Evolutionary conservation across 2,888 invertebrate genomes (phyloP).

Genomic region (Papilio elwesi): DNA sequence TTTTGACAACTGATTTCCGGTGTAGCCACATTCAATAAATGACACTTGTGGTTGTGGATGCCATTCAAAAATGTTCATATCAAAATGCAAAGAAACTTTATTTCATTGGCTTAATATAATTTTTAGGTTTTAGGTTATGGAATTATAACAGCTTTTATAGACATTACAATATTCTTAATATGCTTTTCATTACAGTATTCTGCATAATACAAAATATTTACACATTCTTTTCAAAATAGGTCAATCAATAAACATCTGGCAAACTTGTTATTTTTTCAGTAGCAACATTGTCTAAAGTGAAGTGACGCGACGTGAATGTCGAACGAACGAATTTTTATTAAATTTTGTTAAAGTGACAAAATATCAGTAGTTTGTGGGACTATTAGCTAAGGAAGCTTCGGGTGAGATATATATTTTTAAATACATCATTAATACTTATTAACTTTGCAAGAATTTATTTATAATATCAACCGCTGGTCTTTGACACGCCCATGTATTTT

Average conservation of each 20-base stretch:
- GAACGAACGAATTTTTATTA: slow-evolving; percentile 70
- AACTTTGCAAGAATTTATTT: slow-evolving; percentile 9
- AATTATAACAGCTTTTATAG: not conserved
- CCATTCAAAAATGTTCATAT: slow-evolving; percentile 33
- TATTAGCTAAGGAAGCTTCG: slow-evolving; percentile 41
- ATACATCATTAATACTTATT: not conserved
- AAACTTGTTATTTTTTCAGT: slow-evolving; percentile 40
- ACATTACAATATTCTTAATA: not conserved
- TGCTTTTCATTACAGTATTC: not conserved
- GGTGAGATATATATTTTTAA: slow-evolving; percentile 54
- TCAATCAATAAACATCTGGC: slow-evolving; percentile 35
- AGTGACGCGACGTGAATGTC: slow-evolving; percentile 69
- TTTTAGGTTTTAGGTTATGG: not conserved
- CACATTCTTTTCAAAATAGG: not conserved
- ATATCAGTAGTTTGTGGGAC: slow-evolving; percentile 49
- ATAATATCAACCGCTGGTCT: slow-evolving; percentile 56
- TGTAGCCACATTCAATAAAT: slow-evolving; percentile 51
- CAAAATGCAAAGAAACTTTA: not conserved
- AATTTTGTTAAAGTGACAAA: slow-evolving; percentile 53
- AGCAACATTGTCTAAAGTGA: slow-evolving; percentile 56
- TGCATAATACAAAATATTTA: not conserved
- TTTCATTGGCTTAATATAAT: not conserved
- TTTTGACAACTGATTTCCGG: slow-evolving; percentile 69
- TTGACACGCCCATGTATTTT: slow-evolving; percentile 78
- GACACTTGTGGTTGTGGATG: slow-evolving; percentile 30